Base-by-base conservation (phyloP, 2,797 vertebrate species). In the Galago senegalensis region DNA sequence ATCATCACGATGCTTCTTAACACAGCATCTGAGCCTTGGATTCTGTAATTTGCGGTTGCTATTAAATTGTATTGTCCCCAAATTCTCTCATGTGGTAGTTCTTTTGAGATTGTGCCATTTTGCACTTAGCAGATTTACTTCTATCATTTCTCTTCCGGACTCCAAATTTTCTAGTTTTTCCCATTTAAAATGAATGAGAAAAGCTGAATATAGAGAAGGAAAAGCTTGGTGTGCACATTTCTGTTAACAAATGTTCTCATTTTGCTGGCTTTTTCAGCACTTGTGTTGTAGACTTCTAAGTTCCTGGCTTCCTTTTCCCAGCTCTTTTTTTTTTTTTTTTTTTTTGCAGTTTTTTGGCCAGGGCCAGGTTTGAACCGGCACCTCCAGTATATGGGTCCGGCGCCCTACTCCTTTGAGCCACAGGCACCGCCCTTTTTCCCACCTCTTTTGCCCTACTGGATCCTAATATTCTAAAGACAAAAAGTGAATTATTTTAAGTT, bases 391-490 rank as follows among this genome's bases (percentile, higher is more conserved):
- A 40, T 40, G 40, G 40, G 40, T 5, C 40, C 40, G 40, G 40
- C 4, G 40, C 40, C 40, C 40, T 40, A 40, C 40, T 40, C 40
- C 3, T 40, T 40, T 40, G 40, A 40, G 40, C 40, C 40, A 40
- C 5, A 40, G 40, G 40, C 40, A 40, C 40, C 3, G 40, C 40
- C 40, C 40, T 40, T 40, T 40, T 40, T 40, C 40, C 40, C 40
- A 40, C 40, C 40, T 40, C 40, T 40, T 40, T 88, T 63, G 75
- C 58, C 73, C 61, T 65, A 40, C 61, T 76, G 31, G 13, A 70
- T 76, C 91, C 34, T 20, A 76, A 58, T 84, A 34, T 77, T 93
- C 77, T 88, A 60, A 43, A 86, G 61, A 84, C 83, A 83, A 65
- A 90, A 25, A 67, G 65, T 70, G 29, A 72, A 25, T 90, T 90